Evolutionary conservation across 2,113 vertebrate genomes (phyloP).

Genomic region (Protobothrops mucrosquamatus): DNA sequence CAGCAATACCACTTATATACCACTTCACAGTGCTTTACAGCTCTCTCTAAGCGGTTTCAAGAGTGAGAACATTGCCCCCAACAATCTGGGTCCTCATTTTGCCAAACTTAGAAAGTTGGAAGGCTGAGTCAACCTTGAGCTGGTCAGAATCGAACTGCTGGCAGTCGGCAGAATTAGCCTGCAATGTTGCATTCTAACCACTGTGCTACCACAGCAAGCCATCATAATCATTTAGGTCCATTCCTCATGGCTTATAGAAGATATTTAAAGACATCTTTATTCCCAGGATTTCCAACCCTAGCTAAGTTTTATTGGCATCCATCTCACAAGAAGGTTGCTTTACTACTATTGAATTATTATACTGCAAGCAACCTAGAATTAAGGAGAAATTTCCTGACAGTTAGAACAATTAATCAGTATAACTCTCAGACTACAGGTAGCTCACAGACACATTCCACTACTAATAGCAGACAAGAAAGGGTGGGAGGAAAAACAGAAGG

Average conservation of each 20-base stretch:
- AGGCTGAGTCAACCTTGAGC: neutral
- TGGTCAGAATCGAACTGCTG: neutral
- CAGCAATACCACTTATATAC: neutral
- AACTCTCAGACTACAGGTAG: neutral
- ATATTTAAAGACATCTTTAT: neutral
- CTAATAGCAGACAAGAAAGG: neutral
- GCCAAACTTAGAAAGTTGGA: neutral
- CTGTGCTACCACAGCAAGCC: neutral
- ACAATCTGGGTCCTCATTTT: neutral
- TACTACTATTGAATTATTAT: neutral
- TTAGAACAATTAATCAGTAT: neutral
- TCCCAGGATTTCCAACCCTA: neutral
- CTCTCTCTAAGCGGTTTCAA: neutral
- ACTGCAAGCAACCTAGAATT: neutral
- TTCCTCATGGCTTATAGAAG: neutral
- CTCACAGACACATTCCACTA: neutral
- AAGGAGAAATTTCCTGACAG: too few species aligned
- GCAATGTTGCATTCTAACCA: neutral
- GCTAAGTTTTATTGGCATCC: neutral
- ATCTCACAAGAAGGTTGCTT: neutral
- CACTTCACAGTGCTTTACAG: neutral
- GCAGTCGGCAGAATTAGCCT: neutral
- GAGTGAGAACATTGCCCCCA: neutral
- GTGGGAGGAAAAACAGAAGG: neutral
- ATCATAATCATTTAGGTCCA: neutral